Evolutionary conservation across 92 coral and sea anemone species (phyloP).

Genomic region (Zoanthus sociatus): DNA sequence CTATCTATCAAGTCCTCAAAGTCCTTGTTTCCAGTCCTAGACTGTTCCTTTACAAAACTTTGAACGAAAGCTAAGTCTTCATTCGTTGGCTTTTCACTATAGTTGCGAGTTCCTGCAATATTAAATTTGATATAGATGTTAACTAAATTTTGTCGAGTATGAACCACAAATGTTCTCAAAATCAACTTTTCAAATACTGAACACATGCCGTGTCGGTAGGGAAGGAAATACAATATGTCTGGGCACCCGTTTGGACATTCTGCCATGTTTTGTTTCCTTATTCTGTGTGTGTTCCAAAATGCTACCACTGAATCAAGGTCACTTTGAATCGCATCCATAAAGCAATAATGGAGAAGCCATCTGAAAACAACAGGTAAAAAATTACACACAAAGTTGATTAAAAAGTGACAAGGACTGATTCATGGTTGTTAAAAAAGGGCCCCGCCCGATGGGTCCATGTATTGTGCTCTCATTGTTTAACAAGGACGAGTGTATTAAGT

Average conservation of each 20-base stretch:
- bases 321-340: constrained; percentile 46
- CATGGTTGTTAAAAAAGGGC: no score
- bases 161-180: constrained; percentile 17
- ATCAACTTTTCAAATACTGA: constrained; percentile 18
- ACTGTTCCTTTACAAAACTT: constrained; percentile 6
- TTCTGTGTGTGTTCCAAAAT: constrained; percentile 47
- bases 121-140: background rate
- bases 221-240: constrained; percentile 45
- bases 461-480: no score
- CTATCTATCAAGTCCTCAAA: constrained; percentile 1
- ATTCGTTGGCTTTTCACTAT: constrained; percentile 1
- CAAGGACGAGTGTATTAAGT: no score
- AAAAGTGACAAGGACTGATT: no score
- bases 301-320: constrained; percentile 41
- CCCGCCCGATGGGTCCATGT: no score
- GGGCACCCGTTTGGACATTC: constrained; percentile 37
- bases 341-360: constrained; percentile 38
- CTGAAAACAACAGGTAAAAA: background rate
- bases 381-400: background rate
- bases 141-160: background rate
- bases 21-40: constrained; percentile 35
- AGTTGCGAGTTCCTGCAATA: constrained; percentile 22
- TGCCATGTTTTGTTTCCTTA: constrained; percentile 35
- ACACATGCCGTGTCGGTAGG: constrained; percentile 23
- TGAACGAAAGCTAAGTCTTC: constrained; percentile 20